phyloP scores from a whole-genome alignment of 2,113 vertebrate genomes.

The Podilymbus podiceps region DNA sequence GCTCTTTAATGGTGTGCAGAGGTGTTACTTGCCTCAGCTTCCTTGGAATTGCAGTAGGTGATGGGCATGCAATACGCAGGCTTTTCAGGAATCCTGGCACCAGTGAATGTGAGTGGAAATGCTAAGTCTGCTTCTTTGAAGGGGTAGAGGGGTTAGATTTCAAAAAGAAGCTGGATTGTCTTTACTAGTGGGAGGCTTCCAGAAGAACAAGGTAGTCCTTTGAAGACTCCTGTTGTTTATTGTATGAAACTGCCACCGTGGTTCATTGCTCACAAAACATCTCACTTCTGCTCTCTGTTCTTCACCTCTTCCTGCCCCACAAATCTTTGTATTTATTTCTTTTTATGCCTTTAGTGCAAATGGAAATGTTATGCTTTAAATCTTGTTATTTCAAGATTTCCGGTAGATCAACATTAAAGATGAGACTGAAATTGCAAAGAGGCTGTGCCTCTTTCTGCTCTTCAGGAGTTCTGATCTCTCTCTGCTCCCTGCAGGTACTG shows the following conservation, averaged over 20 bases:
- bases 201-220: conserved; percentile 16
- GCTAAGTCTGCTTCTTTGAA: conserved; percentile 10
- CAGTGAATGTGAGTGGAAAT: background rate
- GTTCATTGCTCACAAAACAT: background rate
- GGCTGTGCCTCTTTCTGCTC: background rate
- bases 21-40: background rate
- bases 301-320: background rate
- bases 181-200: background rate
- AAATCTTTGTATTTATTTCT: background rate
- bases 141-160: background rate
- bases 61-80: background rate
- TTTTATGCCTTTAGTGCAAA: background rate
- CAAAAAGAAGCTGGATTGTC: conserved; percentile 7
- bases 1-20: background rate
- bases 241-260: background rate
- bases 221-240: conserved; percentile 24
- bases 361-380: background rate
- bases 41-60: background rate
- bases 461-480: background rate
- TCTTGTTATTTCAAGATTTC: background rate
- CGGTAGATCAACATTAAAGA: background rate
- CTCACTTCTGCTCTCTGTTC: background rate
- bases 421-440: background rate
- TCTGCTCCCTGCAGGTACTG: background rate
- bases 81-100: background rate